Base-by-base conservation (phyloP, 2,113 vertebrate genomes). In the Cygnus atratus region DNA sequence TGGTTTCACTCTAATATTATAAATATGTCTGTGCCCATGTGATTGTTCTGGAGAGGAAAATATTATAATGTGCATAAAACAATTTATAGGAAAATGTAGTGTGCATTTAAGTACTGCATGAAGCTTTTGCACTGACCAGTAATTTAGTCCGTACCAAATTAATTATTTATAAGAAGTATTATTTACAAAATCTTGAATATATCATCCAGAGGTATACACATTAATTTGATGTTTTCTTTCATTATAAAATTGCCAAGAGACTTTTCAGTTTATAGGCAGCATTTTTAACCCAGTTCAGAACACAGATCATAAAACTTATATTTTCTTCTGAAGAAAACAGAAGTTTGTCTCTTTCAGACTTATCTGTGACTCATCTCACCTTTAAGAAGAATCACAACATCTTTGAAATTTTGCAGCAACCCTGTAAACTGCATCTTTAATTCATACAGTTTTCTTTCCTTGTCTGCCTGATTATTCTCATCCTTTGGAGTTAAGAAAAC, bases 401-500 rank as follows among this genome's bases (percentile, higher is more conserved):
- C 12, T 46, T 78, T 88, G 81, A 96, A 95, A 63, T 41, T 86
- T 92, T 88, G 83, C 41, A 88, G 62, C 76, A 97, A 66, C 54
- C 66, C 75, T 77, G 37, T 90, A 94, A 97, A 78, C 74, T 96
- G 92, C 86, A 91, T 93, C 85, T 97, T 96, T 97, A 88, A 93
- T 28, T 21, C 26, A 77, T 82, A 18, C 11, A 28, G 39, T 90
- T 96, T 95, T 94, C 68, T 43, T 91, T 90, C 63, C 88, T 79
- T 37, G 21, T 75, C 88, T 93, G 55, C 35, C 84, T 90, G 90
- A 93, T 87, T 95, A 82, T 96, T 97, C 96, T 87, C 71, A 94
- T 48, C 88, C 82, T 96, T 96, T 94, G 16, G 58, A 97, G 90
- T 98, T 97, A 95, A 91, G 87, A 94, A 93, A 76, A 97, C 96